Evolutionary conservation across 2,888 invertebrate species (phyloP), one percentile per base, ranked within the genome.

Genomic region (Atethmia centrago): DNA sequence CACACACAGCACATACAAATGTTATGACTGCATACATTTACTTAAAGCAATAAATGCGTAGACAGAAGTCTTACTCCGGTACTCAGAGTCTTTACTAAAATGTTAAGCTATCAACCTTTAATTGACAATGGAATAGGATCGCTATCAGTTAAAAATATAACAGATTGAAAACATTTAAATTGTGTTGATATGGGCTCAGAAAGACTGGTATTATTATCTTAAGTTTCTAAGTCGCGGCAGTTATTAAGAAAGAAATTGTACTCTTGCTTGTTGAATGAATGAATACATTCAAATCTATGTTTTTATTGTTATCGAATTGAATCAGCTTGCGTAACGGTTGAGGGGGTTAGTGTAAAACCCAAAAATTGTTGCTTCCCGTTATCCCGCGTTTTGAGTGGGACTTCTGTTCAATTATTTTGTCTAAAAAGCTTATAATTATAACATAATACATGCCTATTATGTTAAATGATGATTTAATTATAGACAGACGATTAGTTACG

Each of bases 1-100:
- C 56, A 62, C 55, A 67, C 58, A 53, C 65, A n/a, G 14, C 65
- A 68, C 75, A 19, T 49, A 31, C 31, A 28, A 36, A 70, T 71
- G 47, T 42, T 51, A 19, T 42, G 16, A 36, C 28, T 28, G 25
- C 51, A 19, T 4, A 40, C 12, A 25, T 49, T 36, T 16, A 31
- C 28, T 5, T 49, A 47, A 21, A 42, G 40, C 10, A 19, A 25
- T 25, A 25, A 19, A 61, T 61, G 36, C 8, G 14, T 9, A 63
- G 28, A 28, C 14, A 45, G 9, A 63, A 45, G 14, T 8, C 4
- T 28, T 28, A n/a, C 14, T 16, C 14, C 59, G 36, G 7, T 58
- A 36, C 36, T 59, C 16, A 59, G 10, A 10, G 21, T 31, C 3
- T 21, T 58, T 21, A 59, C n/a, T 36, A 7, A n/a, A 36, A 31